Base-by-base conservation (phyloP, 2,113 vertebrate genomes). In the Aviceda subcristata region DNA sequence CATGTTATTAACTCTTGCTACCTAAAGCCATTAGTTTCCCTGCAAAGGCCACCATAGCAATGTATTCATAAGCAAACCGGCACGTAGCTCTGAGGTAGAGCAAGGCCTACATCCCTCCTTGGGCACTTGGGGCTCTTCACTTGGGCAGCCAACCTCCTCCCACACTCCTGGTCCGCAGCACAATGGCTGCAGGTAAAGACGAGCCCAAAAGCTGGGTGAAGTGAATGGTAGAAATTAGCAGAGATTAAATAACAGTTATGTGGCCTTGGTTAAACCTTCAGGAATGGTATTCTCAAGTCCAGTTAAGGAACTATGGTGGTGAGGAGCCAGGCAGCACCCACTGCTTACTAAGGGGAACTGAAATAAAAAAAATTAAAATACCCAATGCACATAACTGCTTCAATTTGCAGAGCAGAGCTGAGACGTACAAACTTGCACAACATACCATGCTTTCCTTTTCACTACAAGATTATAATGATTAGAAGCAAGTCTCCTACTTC, bases 391-490 rank as follows among this genome's bases (percentile, higher is more conserved):
- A 7, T 32, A 4, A 6, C 16, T 34, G 43, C 34, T 20, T 6
- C 13, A 1, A 0, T 7, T 3, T 34, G 78, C 74, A 56, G 64
- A 41, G 86, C 56, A 27, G 63, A 45, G 50, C 23, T 5, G 3
- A 22, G 53, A 43, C 21, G 10, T 4, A 22, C 12, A 4, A 18
- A 15, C 7, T 2, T 1, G 17, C 30, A 7, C 1, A 2, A 7
- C 20, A 2, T 3, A 12, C 15, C 20, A 3, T 1, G 3, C 86
- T 8, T 18, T 5, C 55, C 81, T 36, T 9, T 2, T 5, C 43
- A 2, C 7, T 9, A 4, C 19, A 19, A 36, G 48, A 10, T 4
- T 18, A 2, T 1, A 5, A 7, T 5, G n/a, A 1, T 1, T 3
- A 12, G 86, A 11, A 41, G 11, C 32, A 7, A 4, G 16, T 15